Conservation (phyloP, 2,888 invertebrate species). For the Epirrhoe alternata region DNA sequence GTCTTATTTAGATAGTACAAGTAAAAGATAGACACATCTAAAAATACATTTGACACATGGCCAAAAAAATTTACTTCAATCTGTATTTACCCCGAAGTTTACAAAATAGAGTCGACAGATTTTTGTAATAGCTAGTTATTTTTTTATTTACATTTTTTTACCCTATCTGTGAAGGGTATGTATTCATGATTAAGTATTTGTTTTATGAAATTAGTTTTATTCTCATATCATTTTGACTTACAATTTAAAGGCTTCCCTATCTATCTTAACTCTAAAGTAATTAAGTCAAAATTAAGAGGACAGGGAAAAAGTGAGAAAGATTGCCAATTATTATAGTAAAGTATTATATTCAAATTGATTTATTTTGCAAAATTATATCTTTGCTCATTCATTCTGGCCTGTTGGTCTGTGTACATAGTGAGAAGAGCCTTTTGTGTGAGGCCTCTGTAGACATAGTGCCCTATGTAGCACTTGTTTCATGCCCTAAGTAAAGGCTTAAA, state of each 20-base stretch:
- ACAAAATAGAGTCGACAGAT: neutral
- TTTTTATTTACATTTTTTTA: neutral
- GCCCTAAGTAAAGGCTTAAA: too few relatives aligned
- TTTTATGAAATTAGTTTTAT: neutral
- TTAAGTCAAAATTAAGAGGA: conserved; percentile 33
- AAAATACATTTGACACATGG: neutral
- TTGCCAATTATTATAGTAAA: conserved; percentile 45
- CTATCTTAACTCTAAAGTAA: neutral
- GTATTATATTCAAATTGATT: conserved; percentile 18
- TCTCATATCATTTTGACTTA: neutral
- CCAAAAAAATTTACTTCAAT: neutral
- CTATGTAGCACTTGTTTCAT: too few relatives aligned
- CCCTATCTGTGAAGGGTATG: neutral
- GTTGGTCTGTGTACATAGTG: neutral
- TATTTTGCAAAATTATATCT: too few relatives aligned
- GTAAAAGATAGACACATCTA: too few relatives aligned
- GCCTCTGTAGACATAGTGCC: too few relatives aligned
- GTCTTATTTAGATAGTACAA: too few relatives aligned
- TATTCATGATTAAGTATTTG: neutral
- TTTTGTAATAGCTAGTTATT: neutral
- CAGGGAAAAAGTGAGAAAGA: conserved; percentile 45
- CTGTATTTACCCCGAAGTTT: neutral
- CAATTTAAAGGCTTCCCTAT: neutral
- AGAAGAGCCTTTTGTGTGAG: neutral
- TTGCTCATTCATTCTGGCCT: neutral